Evolutionary conservation across 2,888 invertebrate genomes (phyloP), one percentile per base, ranked within the genome.

Genomic region (Yponomeuta cagnagella): DNA sequence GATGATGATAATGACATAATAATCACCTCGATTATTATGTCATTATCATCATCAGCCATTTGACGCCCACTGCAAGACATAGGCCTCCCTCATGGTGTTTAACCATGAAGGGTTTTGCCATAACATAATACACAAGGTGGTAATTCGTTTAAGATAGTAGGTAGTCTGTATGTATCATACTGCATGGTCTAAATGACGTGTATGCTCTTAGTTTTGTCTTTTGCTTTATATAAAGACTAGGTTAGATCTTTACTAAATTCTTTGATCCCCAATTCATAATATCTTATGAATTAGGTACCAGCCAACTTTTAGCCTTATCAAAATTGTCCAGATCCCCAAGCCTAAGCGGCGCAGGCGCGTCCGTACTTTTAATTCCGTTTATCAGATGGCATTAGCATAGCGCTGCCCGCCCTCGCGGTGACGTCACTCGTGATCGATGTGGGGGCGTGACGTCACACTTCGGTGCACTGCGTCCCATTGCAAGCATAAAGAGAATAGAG

Each of bases 351-450:
- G 52, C 52, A 58, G 15, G 52, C 52, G 52, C 52, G 52, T 58
- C 52, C 52, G 15, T 58, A 58, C 52, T 58, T 12, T 58, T 58
- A 58, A 15, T 58, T 58, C 52, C 52, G 52, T 58, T 58, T 58
- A 58, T 58, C 52, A 58, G 52, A 58, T 58, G 52, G 52, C 15
- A 58, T 58, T 58, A 58, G 15, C 52, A 58, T 58, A 58, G 52
- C 15, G 52, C 10, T 52, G 10, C 52, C 52, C 52, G 52, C 52
- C 52, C 52, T 58, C 52, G 52, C 52, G 12, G 15, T 58, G 52
- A 58, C 52, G 52, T 58, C 52, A 58, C 52, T 58, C 43, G 43
- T 43, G 52, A 58, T 58, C 52, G 52, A 58, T 58, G 52, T 58
- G 52, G 3, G 52, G 52, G 52, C 52, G 52, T 58, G 52, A 58